Evolutionary conservation across 1,140 invertebrate genomes (phyloP).

Genomic region (Gryon sp.): DNA sequence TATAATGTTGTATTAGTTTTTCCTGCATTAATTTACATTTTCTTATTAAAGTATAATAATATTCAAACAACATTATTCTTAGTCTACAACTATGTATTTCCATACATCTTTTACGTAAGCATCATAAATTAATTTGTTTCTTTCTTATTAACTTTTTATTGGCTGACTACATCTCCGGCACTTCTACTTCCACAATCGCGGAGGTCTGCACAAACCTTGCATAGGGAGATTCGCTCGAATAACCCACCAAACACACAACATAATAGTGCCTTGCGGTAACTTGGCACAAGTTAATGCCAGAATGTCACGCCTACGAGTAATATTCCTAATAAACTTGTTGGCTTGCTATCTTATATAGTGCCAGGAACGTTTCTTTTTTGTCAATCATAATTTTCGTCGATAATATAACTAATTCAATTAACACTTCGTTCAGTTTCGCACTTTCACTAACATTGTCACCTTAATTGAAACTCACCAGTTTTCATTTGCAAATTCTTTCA

Average conservation of each 20-base stretch:
- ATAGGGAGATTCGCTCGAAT: constrained; percentile 33
- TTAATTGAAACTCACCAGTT: not conserved
- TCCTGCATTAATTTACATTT: too few relatives aligned
- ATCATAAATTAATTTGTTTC: too few relatives aligned
- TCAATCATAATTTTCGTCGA: constrained; percentile 43
- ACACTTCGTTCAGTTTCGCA: not conserved
- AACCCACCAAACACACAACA: constrained; percentile 40
- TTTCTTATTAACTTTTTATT: too few relatives aligned
- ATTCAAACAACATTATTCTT: too few relatives aligned
- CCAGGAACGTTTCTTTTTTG: constrained; percentile 30
- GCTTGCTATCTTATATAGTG: constrained; percentile 32
- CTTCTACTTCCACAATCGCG: constrained; percentile 49
- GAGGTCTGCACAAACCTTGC: constrained; percentile 32
- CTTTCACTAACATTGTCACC: constrained; percentile 5
- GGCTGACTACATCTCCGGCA: constrained; percentile 44
- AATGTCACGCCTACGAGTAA: constrained; percentile 60
- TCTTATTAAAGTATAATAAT: too few relatives aligned
- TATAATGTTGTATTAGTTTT: too few relatives aligned
- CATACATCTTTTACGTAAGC: too few relatives aligned
- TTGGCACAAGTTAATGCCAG: constrained; percentile 49
- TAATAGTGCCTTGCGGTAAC: constrained; percentile 43
- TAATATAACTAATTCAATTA: constrained; percentile 18
- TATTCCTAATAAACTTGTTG: constrained; percentile 56
- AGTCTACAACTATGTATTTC: too few relatives aligned
- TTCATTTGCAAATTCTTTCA: not conserved